Evolutionary conservation across 2,888 invertebrate species (phyloP).

Genomic region (Drosophila siamana): DNA sequence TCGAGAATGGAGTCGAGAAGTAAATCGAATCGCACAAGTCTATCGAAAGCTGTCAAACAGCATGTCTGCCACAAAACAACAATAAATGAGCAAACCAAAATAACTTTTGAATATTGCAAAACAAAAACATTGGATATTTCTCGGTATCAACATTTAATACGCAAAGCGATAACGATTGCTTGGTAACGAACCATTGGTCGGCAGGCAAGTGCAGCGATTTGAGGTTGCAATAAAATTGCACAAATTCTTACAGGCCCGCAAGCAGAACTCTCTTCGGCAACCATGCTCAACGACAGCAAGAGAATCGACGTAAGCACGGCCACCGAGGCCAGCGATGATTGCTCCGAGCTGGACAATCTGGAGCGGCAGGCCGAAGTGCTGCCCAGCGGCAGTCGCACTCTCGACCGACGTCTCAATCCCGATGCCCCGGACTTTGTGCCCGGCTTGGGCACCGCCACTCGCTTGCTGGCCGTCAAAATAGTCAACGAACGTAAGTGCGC

Average conservation of each 20-base stretch:
- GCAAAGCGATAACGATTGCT: not conserved
- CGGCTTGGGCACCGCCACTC: conserved; percentile 7
- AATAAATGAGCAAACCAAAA: not conserved
- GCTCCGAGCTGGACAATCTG: conserved; percentile 11
- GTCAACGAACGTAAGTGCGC: conserved; percentile 40
- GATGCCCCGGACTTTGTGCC: conserved; percentile 70
- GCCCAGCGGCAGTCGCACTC: conserved; percentile 37
- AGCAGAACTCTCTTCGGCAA: not conserved
- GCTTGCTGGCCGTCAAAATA: conserved; percentile 44
- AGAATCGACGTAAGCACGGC: conserved; percentile 12
- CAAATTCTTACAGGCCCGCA: no score
- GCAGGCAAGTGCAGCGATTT: no score
- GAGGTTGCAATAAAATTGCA: no score
- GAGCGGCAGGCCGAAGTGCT: not conserved
- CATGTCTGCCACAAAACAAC: not conserved
- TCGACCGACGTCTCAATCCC: conserved; percentile 63
- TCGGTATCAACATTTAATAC: not conserved
- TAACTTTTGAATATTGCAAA: not conserved
- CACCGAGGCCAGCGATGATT: conserved; percentile 22
- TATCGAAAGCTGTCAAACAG: not conserved
- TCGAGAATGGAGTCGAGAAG: not conserved
- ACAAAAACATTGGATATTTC: not conserved
- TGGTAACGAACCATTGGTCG: no score
- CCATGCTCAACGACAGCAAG: conserved; percentile 33
- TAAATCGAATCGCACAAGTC: not conserved